Percentiles rank a stretch among this genome's conserved stretches.
Evolutionary conservation across 2,797 vertebrate species (phyloP).

Genomic region (Ispidina picta): DNA sequence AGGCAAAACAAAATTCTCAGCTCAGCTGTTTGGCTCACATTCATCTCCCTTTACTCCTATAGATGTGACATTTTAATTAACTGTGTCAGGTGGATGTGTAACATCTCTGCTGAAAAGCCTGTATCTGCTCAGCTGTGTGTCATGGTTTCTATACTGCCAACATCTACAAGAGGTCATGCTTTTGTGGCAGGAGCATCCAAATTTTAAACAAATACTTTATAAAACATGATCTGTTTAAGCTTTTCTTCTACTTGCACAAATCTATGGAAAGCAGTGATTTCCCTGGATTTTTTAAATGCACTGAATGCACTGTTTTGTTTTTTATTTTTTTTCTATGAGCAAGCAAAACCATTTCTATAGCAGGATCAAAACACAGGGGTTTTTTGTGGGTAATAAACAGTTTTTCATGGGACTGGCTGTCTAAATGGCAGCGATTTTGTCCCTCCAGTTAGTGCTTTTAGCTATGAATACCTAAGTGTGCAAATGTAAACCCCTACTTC

Average conservation of each 20-base stretch:
- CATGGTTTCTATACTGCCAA: constrained; percentile 6
- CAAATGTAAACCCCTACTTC: constrained; percentile 14
- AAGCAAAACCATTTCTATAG: not conserved
- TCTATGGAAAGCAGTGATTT: constrained; percentile 13
- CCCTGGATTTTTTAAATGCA: not conserved
- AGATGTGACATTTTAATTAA: constrained; percentile 72
- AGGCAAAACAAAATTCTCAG: constrained; percentile 68
- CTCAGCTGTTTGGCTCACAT: constrained; percentile 73
- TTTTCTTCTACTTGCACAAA: not conserved
- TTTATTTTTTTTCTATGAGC: not conserved
- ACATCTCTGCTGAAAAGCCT: constrained; percentile 61
- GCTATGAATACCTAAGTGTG: constrained; percentile 50
- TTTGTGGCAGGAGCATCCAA: constrained; percentile 6
- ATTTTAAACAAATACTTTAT: constrained; percentile 21
- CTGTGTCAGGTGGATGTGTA: constrained; percentile 66
- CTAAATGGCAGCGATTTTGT: constrained; percentile 24
- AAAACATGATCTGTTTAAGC: not conserved
- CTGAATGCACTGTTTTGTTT: no score
- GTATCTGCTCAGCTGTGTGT: constrained; percentile 58
- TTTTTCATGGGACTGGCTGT: constrained; percentile 3
- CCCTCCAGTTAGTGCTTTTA: constrained; percentile 32
- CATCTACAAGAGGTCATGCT: not conserved
- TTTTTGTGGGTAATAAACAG: constrained; percentile 41
- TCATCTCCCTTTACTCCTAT: constrained; percentile 66
- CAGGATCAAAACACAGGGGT: not conserved